These are phyloP conservation scores for Lasioglossum villosulum DNA, from an alignment of 2,888 invertebrate species.

Conservation along the genomic window DNA sequence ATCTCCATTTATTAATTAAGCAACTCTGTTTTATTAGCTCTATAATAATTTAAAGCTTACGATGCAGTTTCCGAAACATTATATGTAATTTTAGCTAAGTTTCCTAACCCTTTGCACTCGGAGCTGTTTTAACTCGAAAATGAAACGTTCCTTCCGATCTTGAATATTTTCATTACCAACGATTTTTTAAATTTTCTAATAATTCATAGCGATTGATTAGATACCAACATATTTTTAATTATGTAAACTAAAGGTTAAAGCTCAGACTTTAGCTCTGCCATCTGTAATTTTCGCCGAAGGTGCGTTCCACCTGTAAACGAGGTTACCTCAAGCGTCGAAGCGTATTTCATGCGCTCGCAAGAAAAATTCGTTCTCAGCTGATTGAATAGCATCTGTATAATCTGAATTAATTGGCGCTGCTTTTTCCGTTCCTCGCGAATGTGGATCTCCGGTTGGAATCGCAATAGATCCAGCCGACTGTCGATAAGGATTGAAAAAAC, in stretches of 20 bases:
- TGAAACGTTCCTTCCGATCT: no score
- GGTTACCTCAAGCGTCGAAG: not conserved
- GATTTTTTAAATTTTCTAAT: no score
- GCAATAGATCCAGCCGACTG: slow-evolving; percentile 63
- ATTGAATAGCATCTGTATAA: slow-evolving; percentile 1
- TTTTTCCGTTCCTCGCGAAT: slow-evolving; percentile 34
- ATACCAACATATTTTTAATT: no score
- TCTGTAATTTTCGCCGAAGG: not conserved
- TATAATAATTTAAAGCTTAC: not conserved
- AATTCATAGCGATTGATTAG: no score
- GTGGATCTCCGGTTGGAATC: slow-evolving; percentile 42
- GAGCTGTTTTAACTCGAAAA: no score
- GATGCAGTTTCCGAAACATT: not conserved
- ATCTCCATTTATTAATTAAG: not conserved
- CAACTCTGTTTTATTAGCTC: not conserved
- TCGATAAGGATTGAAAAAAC: slow-evolving; percentile 63
- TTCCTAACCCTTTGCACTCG: not conserved
- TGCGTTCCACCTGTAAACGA: not conserved
- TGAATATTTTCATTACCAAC: no score
- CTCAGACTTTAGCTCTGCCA: not conserved
- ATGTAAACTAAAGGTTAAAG: not conserved
- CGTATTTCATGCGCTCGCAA: not conserved
- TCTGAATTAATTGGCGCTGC: slow-evolving; percentile 10
- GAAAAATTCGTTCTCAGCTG: not conserved
- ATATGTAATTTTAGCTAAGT: not conserved